These are phyloP conservation scores for Cyprinella venusta DNA, from an alignment of 2,797 vertebrate genomes.

Conservation along the genomic window DNA sequence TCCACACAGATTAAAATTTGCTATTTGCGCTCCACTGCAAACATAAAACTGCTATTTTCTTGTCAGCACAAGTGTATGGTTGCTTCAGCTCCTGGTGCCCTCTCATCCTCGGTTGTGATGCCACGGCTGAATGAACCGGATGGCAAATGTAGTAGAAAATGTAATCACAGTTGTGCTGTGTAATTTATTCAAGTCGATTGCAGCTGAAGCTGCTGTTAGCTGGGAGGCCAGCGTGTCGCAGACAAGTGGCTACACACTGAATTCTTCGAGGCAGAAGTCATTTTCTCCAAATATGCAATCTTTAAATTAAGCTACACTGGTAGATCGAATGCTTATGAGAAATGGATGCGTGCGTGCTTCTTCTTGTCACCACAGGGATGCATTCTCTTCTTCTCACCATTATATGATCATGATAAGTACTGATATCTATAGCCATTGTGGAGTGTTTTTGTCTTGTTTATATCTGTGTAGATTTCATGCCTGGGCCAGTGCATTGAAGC, in stretches of 20 bases:
- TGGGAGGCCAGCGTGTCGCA: constrained; percentile 30
- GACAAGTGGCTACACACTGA: constrained; percentile 34
- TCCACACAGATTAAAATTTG: constrained; percentile 36
- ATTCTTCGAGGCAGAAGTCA: constrained; percentile 33
- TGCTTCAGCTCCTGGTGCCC: constrained; percentile 35
- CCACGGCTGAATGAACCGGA: constrained; percentile 52
- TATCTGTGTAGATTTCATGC: not conserved
- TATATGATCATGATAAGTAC: constrained; percentile 10
- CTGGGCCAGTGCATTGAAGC: constrained; percentile 11
- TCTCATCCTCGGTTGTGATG: constrained; percentile 24
- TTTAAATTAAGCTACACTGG: constrained; percentile 18
- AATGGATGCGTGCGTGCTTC: constrained; percentile 19
- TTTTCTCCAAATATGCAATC: constrained; percentile 35
- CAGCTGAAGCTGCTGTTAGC: constrained; percentile 48
- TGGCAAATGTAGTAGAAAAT: constrained; percentile 59
- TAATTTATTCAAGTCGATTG: constrained; percentile 57
- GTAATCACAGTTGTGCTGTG: constrained; percentile 55
- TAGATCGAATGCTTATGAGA: constrained; percentile 12
- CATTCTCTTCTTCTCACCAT: constrained; percentile 32
- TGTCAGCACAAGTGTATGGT: constrained; percentile 53
- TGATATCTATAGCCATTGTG: not conserved
- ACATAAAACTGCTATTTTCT: constrained; percentile 57
- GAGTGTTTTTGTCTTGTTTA: constrained; percentile 20
- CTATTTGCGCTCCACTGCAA: constrained; percentile 48
- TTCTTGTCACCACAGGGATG: constrained; percentile 23